Base-by-base conservation (phyloP, 2,888 invertebrate genomes). In the Spisula subtruncata region DNA sequence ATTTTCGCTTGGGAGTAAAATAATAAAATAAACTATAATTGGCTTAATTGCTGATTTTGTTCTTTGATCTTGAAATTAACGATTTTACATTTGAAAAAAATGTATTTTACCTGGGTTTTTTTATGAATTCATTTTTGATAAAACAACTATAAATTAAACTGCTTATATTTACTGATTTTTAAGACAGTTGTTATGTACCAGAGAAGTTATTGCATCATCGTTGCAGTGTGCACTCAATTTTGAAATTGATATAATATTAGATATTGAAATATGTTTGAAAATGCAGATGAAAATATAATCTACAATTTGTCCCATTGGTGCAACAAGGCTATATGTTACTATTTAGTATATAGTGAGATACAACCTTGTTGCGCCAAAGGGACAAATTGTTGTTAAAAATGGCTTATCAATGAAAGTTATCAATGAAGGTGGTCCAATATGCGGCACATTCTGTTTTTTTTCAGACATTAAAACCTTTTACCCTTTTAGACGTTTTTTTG, bases 1-100 rank as follows among this genome's bases (percentile, higher is more conserved):
- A 75, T 75, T 75, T 75, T 75, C 32, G 75, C 75, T 75, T 75
- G 10, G 5, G 35, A 75, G 35, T 75, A 35, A 32, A 32, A 75
- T 75, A 75, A 75, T 75, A 75, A 75, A 75, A 75, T 35, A 75
- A 32, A 75, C 35, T 75, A 75, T 75, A 75, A 75, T 75, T 75
- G 75, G 35, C 35, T 75, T 75, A 35, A 75, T 32, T 25, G 32
- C 75, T 35, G 14, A 32, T 75, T 60, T 75, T 32, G 4, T 75
- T 35, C 35, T 75, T 75, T 75, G 75, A 75, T 75, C 75, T 75
- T 75, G 16, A 32, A 35, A 75, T 75, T 8, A 75, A 75, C 75
- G 8, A 75, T 75, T 32, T 32, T 25, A 1, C 32, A 75, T 75
- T 16, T 32, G 75, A 32, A 32, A 35, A 60, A 75, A 32, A 35